Conservation (phyloP, 2,113 vertebrate species). For the Columbina picui region DNA sequence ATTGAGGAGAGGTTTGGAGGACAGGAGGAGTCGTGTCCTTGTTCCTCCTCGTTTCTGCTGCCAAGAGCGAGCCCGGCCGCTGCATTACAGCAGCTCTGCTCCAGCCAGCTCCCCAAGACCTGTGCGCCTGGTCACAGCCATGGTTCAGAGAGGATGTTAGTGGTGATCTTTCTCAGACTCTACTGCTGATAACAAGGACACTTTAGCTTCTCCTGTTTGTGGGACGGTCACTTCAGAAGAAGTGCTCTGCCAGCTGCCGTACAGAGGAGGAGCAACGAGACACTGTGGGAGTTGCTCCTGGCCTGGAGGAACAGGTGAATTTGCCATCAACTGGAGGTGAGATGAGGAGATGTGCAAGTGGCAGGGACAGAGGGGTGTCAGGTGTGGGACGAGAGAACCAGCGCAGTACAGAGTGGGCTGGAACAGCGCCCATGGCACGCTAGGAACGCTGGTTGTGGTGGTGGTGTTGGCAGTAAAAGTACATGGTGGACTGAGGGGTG, state of each 20-base stretch:
- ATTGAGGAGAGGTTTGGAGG: not conserved
- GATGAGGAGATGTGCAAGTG: not conserved
- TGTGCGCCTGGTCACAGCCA: not conserved
- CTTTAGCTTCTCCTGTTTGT: not conserved
- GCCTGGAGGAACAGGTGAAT: not conserved
- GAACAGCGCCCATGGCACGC: not conserved
- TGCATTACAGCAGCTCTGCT: too few relatives aligned
- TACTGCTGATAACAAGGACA: not conserved
- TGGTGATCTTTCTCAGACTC: not conserved
- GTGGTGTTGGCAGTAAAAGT: not conserved
- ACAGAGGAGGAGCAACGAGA: not conserved
- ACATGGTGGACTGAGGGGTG: too few relatives aligned
- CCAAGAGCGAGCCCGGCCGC: not conserved
- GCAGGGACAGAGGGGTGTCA: not conserved
- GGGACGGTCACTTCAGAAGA: not conserved
- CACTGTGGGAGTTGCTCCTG: not conserved
- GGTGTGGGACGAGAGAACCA: not conserved
- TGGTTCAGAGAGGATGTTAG: not conserved
- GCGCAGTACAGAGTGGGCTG: not conserved
- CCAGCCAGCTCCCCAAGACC: not conserved
- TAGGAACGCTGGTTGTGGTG: rapidly evolving
- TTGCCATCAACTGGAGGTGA: not conserved
- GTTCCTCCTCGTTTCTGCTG: not conserved
- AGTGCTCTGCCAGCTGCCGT: not conserved
- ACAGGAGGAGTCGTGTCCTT: not conserved